phyloP scores from a whole-genome alignment of 2,888 invertebrate species.

The Macrostomum cliftonense region DNA sequence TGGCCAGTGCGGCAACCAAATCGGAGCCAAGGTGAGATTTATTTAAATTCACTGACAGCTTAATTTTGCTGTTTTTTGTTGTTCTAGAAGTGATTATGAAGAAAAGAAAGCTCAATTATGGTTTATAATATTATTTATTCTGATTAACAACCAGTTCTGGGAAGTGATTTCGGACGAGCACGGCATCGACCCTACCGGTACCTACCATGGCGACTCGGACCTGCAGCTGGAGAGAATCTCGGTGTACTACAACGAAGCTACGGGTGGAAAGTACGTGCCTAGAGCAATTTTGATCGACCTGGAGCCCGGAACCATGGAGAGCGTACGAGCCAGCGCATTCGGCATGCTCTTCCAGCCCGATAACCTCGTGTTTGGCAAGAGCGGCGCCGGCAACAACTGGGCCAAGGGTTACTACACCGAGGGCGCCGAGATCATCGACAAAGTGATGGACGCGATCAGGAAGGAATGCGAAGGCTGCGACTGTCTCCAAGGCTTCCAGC shows the following conservation, averaged over 20 bases:
- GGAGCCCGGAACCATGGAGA: conserved; percentile 93
- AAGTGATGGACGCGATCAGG: conserved; percentile 36
- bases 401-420: conserved; percentile 8
- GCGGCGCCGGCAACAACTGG: not conserved
- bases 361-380: conserved; percentile 60
- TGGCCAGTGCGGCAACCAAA: conserved; percentile 87
- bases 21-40: conserved; percentile 63
- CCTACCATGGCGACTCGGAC: conserved; percentile 25
- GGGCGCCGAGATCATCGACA: conserved; percentile 10
- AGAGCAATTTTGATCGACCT: conserved; percentile 61
- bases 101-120: too few relatives aligned
- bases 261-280: conserved; percentile 38
- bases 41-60: not conserved
- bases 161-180: conserved; percentile 33
- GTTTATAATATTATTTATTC: conserved; percentile 66
- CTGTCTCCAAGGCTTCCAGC: conserved; percentile 53
- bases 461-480: conserved; percentile 64
- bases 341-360: conserved; percentile 85
- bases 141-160: conserved; percentile 44
- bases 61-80: too few relatives aligned
- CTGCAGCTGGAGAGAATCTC: conserved; percentile 46
- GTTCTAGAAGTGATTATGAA: too few relatives aligned
- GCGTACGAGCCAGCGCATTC: conserved; percentile 77
- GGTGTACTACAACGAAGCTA: conserved; percentile 74
- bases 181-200: conserved; percentile 30